Conservation (phyloP, 2,888 invertebrate species). For the Drosophila setosimentum region DNA sequence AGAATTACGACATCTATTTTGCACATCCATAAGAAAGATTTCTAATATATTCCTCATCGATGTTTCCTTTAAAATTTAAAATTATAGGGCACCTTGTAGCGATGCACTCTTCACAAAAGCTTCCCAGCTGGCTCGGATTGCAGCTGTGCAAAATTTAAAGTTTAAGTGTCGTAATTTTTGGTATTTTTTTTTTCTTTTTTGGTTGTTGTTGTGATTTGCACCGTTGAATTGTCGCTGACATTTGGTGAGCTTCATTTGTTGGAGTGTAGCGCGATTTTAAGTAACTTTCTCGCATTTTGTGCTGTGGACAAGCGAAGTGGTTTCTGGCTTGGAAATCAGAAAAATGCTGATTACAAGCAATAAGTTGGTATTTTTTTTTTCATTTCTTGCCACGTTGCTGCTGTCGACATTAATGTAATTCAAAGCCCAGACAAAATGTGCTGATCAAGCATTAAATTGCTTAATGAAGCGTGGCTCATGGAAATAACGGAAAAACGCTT, state of each 20-base stretch:
- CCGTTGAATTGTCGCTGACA: slow-evolving; percentile 49
- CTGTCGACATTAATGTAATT: slow-evolving; percentile 58
- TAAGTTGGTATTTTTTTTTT: slow-evolving; percentile 37
- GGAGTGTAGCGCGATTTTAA: slow-evolving; percentile 56
- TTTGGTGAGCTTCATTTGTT: slow-evolving; percentile 44
- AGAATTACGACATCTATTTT: background rate
- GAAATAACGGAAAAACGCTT: slow-evolving; percentile 64
- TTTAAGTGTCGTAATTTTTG: slow-evolving; percentile 10
- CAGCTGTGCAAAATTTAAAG: slow-evolving; percentile 29
- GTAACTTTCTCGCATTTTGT: slow-evolving; percentile 47
- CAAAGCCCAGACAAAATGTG: slow-evolving; percentile 57
- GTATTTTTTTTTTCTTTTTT: background rate
- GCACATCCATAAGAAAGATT: background rate
- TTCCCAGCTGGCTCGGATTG: background rate
- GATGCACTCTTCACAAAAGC: background rate
- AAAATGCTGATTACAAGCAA: slow-evolving; percentile 60
- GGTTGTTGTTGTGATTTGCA: slow-evolving; percentile 1
- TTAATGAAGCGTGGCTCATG: slow-evolving; percentile 72
- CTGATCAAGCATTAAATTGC: slow-evolving; percentile 73
- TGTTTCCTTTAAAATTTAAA: background rate
- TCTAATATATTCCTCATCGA: background rate
- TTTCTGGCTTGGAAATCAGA: slow-evolving; percentile 26
- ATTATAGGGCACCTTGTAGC: slow-evolving; percentile 5
- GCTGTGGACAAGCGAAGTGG: slow-evolving; percentile 6
- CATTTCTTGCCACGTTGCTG: slow-evolving; percentile 16